Evolutionary conservation across 2,797 vertebrate genomes (phyloP).

Genomic region (Lophius americanus): DNA sequence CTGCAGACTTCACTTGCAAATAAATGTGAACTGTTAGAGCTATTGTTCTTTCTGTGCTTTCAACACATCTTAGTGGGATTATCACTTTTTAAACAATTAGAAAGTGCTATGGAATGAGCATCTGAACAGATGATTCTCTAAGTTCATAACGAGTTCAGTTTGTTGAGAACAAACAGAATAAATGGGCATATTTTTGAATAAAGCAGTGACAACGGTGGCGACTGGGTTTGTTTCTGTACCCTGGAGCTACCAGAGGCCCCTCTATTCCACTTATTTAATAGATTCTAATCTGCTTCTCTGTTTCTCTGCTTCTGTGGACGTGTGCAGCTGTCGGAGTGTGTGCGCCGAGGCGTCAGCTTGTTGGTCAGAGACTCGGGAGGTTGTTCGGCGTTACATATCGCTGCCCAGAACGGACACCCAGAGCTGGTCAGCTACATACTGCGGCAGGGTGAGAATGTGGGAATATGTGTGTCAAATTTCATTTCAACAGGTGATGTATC

Average conservation of each 20-base stretch:
- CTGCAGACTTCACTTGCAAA: too few relatives aligned
- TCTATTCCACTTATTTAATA: background rate
- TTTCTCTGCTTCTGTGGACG: background rate
- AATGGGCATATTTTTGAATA: too few relatives aligned
- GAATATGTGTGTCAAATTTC: background rate
- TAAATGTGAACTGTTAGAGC: too few relatives aligned
- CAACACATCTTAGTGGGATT: too few relatives aligned
- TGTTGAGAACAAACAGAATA: too few relatives aligned
- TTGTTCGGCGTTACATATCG: constrained; percentile 89
- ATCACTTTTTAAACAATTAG: too few relatives aligned
- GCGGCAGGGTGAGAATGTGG: constrained; percentile 87
- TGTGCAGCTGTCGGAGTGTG: constrained; percentile 88
- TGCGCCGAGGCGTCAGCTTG: constrained; percentile 88
- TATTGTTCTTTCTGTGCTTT: too few relatives aligned
- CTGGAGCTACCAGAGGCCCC: background rate
- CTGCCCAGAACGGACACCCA: constrained; percentile 88
- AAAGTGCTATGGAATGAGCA: too few relatives aligned
- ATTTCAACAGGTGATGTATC: too few relatives aligned
- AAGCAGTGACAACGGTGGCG: too few relatives aligned
- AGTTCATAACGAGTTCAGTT: too few relatives aligned
- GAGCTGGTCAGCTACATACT: constrained; percentile 92
- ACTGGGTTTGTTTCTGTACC: background rate
- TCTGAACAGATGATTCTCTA: too few relatives aligned
- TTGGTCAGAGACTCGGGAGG: constrained; percentile 89
- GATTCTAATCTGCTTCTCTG: background rate